These are phyloP conservation scores for Gymnarchus niloticus DNA, from an alignment of 2,113 vertebrate genomes.

Conservation along the genomic window DNA sequence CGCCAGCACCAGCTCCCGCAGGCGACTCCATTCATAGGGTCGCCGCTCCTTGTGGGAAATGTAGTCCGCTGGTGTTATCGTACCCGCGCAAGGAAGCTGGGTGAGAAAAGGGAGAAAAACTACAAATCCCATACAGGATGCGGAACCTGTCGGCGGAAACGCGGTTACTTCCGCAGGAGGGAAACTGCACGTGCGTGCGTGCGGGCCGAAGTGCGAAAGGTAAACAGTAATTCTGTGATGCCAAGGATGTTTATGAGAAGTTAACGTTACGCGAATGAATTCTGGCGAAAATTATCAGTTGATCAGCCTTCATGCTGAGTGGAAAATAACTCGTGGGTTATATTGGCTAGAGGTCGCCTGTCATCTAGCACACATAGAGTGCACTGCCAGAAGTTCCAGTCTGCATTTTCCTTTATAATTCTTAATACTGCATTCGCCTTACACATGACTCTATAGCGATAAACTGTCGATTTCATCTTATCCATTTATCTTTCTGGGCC, in stretches of 20 bases:
- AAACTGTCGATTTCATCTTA: neutral
- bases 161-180: conserved; percentile 31
- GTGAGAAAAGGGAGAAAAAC: conserved; percentile 12
- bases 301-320: neutral
- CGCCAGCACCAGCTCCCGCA: neutral
- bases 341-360: neutral
- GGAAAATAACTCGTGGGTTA: neutral
- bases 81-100: too few relatives aligned
- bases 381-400: neutral
- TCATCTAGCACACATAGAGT: neutral
- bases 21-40: neutral
- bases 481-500: neutral
- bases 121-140: conserved; percentile 24
- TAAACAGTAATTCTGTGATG: conserved; percentile 3
- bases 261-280: neutral
- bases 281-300: neutral
- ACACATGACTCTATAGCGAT: neutral
- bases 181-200: conserved; percentile 1
- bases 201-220: neutral
- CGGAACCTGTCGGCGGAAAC: neutral
- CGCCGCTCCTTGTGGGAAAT: conserved; percentile 22
- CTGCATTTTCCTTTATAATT: neutral
- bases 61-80: conserved; percentile 16
- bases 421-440: neutral
- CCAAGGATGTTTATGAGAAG: neutral